Evolutionary conservation across 2,888 invertebrate species (phyloP), one percentile per base, ranked within the genome.

Genomic region (Tiliacea aurago): DNA sequence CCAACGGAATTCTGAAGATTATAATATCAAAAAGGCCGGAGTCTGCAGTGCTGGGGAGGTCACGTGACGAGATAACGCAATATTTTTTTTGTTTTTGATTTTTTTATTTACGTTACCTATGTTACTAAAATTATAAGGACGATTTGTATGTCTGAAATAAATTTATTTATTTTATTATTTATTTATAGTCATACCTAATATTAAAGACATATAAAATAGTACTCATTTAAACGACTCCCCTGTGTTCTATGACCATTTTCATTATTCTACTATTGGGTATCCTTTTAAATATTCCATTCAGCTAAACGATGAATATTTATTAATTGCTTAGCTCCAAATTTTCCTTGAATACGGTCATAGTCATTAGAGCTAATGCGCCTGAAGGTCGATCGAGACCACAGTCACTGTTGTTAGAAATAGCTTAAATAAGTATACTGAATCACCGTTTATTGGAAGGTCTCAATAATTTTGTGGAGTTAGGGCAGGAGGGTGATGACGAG

Each of bases 381-480:
- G n/a, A 68, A 74, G 77, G 74, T 28, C 43, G 43, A 7, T 15
- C 2, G 15, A 37, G 47, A 41, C 28, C 53, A 23, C 41, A 49
- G 23, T 18, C 37, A 28, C 33, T 10, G 20, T 49, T 49, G 13
- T 37, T 4, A 49, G 15, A 23, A 43, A 20, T 13, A 33, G 18
- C 4, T 23, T 41, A 23, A 23, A 10, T 37, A 11, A n/a, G 9
- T 13, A n/a, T 33, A 43, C 49, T 76, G 76, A 68, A 7, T 74
- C 74, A 77, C 18, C 49, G 18, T 45, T 77, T 58, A 68, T 58
- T 76, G 49, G 74, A 58, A 76, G 49, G 56, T 6, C n/a, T 10
- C 49, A 73, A 73, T 61, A 3, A 58, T 28, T 37, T 13, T n/a
- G 28, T 56, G 55, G 5, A 23, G 41, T 33, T 37, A 37, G 6